A percentile compares a stretch with the other conserved stretches of the same genome.
Evolutionary conservation across 2,797 vertebrate genomes (phyloP).

Genomic region (Lepus oiostolus): DNA sequence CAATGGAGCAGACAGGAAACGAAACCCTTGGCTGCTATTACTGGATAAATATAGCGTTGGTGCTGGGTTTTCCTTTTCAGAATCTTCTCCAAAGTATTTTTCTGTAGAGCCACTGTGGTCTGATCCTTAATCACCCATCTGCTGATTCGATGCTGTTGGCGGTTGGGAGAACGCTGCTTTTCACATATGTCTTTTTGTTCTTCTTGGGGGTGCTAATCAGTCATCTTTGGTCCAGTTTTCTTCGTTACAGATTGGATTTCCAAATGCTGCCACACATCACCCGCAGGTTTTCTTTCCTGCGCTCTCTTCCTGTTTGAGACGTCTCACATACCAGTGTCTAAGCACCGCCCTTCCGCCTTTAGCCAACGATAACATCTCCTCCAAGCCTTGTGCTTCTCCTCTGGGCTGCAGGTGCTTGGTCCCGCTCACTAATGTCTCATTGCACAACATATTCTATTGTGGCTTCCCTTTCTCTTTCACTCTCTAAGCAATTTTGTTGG

Average conservation of each 20-base stretch:
- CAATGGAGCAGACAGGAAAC: slow-evolving; percentile 56
- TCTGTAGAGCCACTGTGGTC: background rate
- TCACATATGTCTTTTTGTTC: slow-evolving; percentile 37
- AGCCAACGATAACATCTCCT: slow-evolving; percentile 64
- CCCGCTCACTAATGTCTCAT: slow-evolving; percentile 41
- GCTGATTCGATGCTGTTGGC: background rate
- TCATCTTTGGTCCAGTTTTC: slow-evolving; percentile 21
- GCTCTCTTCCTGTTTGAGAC: slow-evolving; percentile 4
- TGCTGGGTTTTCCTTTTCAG: slow-evolving; percentile 36
- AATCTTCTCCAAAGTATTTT: slow-evolving; percentile 61
- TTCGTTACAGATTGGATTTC: slow-evolving; percentile 42
- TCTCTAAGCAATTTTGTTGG: slow-evolving; percentile 31
- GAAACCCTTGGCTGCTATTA: slow-evolving; percentile 14
- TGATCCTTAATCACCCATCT: background rate
- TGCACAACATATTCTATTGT: background rate
- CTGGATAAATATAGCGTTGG: slow-evolving; percentile 62
- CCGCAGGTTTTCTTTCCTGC: slow-evolving; percentile 2
- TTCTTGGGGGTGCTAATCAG: slow-evolving; percentile 1
- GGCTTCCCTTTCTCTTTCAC: slow-evolving; percentile 15
- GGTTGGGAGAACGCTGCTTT: background rate
- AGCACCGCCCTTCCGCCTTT: background rate
- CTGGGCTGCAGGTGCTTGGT: slow-evolving; percentile 8
- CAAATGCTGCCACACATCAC: background rate
- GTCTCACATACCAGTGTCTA: slow-evolving; percentile 28
- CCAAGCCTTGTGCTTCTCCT: slow-evolving; percentile 58